These are phyloP conservation scores for Echinometra lucunter DNA, from an alignment of 53 echinoderm and acorn worm genomes.

Conservation along the genomic window DNA sequence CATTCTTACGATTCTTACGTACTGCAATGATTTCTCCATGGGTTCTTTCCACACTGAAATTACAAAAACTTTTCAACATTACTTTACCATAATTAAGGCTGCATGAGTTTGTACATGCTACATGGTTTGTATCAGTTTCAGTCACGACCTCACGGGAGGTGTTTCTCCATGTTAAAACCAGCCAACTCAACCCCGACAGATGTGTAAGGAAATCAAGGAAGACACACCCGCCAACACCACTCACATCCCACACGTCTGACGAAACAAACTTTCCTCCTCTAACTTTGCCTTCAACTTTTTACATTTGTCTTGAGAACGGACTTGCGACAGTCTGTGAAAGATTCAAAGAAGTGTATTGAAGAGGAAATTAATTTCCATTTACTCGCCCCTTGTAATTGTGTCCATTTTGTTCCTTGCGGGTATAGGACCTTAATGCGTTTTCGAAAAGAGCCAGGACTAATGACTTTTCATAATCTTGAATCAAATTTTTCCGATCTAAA, in stretches of 20 bases:
- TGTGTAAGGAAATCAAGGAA: slow-evolving; percentile 15
- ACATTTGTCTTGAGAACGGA: background rate
- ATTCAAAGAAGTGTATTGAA: background rate
- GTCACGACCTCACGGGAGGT: background rate
- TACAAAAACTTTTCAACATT: background rate
- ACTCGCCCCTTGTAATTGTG: background rate
- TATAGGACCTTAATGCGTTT: background rate
- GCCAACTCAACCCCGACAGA: slow-evolving; percentile 27
- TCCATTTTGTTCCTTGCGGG: background rate
- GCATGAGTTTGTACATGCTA: background rate
- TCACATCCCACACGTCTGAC: background rate
- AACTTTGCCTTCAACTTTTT: background rate
- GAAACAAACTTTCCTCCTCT: background rate
- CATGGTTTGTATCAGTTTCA: slow-evolving; percentile 23
- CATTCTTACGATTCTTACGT: no score
- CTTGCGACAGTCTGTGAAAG: background rate
- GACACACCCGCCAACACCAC: slow-evolving; percentile 34
- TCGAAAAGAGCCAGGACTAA: background rate
- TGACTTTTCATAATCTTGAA: no score
- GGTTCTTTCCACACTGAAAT: no score
- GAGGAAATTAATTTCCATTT: background rate
- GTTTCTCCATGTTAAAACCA: background rate
- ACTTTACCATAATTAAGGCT: background rate
- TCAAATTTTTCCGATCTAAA: no score
- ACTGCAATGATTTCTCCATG: no score